Evolutionary conservation across 1,140 invertebrate genomes (phyloP).

Genomic region (Halictus rubicundus): DNA sequence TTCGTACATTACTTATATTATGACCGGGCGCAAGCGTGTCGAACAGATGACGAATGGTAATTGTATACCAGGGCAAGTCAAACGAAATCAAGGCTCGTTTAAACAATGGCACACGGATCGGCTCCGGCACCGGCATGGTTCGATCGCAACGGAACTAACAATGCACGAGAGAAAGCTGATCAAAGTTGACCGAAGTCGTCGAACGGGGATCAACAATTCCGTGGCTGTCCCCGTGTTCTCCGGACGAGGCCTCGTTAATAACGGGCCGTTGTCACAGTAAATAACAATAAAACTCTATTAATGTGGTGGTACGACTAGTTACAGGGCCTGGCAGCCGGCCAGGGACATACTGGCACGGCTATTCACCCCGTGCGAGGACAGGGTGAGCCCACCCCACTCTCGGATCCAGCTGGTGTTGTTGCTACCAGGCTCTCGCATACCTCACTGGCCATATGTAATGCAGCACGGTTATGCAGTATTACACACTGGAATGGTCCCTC

Average conservation of each 20-base stretch:
- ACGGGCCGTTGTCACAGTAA: conserved; percentile 72
- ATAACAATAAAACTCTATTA: conserved; percentile 81
- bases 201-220: conserved; percentile 38
- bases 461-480: conserved; percentile 74
- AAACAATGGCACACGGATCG: background rate
- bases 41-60: conserved; percentile 21
- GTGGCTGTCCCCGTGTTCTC: conserved; percentile 9
- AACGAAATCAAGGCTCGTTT: background rate
- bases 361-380: conserved; percentile 68
- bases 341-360: conserved; percentile 73
- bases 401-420: conserved; percentile 42
- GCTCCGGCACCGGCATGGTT: background rate
- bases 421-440: conserved; percentile 62
- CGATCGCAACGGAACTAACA: background rate
- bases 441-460: conserved; percentile 71
- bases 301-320: conserved; percentile 76
- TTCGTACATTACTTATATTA: background rate
- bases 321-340: conserved; percentile 74
- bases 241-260: conserved; percentile 41
- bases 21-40: background rate
- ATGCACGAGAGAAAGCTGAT: background rate
- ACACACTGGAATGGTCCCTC: conserved; percentile 62
- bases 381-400: background rate
- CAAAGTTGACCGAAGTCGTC: conserved; percentile 25
- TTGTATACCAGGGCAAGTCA: background rate